Evolutionary conservation across 2,113 vertebrate genomes (phyloP).

Genomic region (Boulengeromyrus knoepffleri): DNA sequence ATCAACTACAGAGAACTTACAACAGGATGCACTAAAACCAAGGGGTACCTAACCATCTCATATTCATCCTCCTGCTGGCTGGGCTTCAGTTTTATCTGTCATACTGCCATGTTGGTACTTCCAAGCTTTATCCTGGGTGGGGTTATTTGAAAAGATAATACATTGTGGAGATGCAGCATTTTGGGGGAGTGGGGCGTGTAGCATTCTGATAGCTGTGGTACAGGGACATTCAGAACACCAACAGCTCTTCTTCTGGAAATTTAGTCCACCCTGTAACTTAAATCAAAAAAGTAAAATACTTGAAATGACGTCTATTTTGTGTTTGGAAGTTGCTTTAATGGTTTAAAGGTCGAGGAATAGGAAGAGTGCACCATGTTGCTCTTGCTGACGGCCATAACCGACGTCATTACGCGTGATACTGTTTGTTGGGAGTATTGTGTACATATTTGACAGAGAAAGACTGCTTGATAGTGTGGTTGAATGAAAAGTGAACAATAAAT

Average conservation of each 20-base stretch:
- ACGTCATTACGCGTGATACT: constrained; percentile 60
- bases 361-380: constrained; percentile 59
- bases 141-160: constrained; percentile 16
- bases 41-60: constrained; percentile 4
- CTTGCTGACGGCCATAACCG: constrained; percentile 62
- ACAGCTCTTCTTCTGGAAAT: constrained; percentile 10
- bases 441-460: constrained; percentile 70
- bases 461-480: constrained; percentile 78
- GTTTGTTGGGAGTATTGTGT: constrained; percentile 66
- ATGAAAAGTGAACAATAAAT: constrained; percentile 85
- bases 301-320: constrained; percentile 31
- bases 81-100: constrained; percentile 60
- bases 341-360: constrained; percentile 42
- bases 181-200: background rate
- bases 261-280: constrained; percentile 26
- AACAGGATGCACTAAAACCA: background rate
- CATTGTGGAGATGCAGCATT: background rate
- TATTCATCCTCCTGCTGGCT: constrained; percentile 17
- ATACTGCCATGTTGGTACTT: constrained; percentile 43
- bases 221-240: constrained; percentile 10
- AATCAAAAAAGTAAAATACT: constrained; percentile 37
- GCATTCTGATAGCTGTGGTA: constrained; percentile 13
- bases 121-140: constrained; percentile 61
- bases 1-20: constrained; percentile 18
- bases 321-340: constrained; percentile 46